A percentile compares a stretch with the other conserved stretches of the same genome.
Conservation (phyloP, 2,113 vertebrate genomes). For the Dascyllus trimaculatus region DNA sequence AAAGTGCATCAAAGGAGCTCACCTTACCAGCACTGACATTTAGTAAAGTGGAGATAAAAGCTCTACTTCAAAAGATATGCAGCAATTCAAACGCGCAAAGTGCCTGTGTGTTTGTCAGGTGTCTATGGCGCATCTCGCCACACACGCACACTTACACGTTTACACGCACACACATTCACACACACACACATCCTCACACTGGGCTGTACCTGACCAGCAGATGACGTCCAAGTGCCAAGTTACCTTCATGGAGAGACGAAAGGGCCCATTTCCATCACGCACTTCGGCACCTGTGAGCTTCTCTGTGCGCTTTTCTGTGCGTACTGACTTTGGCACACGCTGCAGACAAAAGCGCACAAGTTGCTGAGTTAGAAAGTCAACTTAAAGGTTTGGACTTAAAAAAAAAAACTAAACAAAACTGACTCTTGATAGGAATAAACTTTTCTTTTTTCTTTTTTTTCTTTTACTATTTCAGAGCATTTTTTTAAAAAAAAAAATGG, state of each 20-base stretch:
- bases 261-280: constrained; percentile 7
- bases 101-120: constrained; percentile 65
- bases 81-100: constrained; percentile 70
- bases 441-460: too few relatives aligned
- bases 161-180: not conserved
- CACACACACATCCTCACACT: not conserved
- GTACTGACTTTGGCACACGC: too few relatives aligned
- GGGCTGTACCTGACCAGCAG: constrained; percentile 59
- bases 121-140: constrained; percentile 24
- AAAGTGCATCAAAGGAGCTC: constrained; percentile 77
- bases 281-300: constrained; percentile 26
- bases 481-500: too few relatives aligned
- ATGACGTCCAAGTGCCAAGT: constrained; percentile 72
- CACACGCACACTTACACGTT: not conserved
- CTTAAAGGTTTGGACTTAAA: not conserved
- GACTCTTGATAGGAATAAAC: too few relatives aligned
- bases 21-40: constrained; percentile 74
- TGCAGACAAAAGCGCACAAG: not conserved
- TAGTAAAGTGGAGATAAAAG: constrained; percentile 82
- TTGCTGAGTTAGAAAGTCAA: not conserved
- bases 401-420: not conserved
- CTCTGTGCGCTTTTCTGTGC: not conserved
- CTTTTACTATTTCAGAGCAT: too few relatives aligned
- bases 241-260: not conserved
- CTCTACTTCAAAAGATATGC: constrained; percentile 77